phyloP scores from a whole-genome alignment of 2,113 vertebrate species.

The Urocynchramus pylzowi region DNA sequence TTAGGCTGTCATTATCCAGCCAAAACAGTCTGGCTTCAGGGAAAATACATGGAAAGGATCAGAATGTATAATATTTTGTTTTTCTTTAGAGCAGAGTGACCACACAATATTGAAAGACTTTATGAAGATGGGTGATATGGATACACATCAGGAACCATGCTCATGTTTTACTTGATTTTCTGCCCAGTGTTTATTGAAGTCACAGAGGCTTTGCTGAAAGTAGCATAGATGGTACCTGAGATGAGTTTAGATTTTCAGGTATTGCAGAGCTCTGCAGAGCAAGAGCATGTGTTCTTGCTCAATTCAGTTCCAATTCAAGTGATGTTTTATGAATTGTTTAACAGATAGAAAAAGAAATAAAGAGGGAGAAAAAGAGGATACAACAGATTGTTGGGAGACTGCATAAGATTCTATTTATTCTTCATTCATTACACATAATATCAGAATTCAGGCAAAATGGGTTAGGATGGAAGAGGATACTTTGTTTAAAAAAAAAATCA shows the following conservation, averaged over 20 bases:
- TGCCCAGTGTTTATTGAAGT: not conserved
- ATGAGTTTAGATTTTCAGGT: not conserved
- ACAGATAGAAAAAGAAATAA: accelerated
- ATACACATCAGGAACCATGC: not conserved
- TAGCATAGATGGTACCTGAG: not conserved
- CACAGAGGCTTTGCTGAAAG: not conserved
- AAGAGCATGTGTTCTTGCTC: not conserved
- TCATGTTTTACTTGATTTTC: not conserved
- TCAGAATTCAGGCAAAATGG: not conserved
- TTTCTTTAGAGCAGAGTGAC: not conserved
- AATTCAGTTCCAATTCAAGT: not conserved
- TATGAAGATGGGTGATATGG: accelerated
- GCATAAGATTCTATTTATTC: not conserved
- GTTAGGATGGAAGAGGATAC: not conserved
- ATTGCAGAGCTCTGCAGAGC: not conserved
- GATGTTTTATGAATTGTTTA: not conserved
- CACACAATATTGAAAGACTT: not conserved
- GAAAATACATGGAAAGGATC: not conserved
- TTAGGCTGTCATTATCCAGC: not conserved
- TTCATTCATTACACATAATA: not conserved
- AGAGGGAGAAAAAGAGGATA: not conserved
- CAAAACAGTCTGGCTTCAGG: accelerated
- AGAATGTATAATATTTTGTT: not conserved
- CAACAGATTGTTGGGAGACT: not conserved
- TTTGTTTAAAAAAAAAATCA: not conserved